These are phyloP conservation scores for Patella pellucida DNA, from an alignment of 2,888 invertebrate genomes.

Conservation along the genomic window DNA sequence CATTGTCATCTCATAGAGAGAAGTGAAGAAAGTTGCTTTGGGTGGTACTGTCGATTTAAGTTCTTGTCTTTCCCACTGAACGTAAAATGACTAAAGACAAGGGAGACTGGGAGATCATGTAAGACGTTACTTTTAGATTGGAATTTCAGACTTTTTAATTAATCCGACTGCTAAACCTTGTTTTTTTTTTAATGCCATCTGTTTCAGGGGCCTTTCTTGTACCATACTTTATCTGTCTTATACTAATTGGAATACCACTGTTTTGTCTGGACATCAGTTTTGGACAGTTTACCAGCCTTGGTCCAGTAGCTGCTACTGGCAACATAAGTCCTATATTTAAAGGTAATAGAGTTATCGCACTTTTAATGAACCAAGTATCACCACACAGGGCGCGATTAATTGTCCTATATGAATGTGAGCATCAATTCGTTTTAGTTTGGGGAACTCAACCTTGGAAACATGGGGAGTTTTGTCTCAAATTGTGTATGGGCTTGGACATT, in stretches of 20 bases:
- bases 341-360: constrained; percentile 39
- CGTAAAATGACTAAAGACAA: too few species aligned
- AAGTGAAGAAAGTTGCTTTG: too few species aligned
- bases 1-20: too few species aligned
- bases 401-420: neutral
- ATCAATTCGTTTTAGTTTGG: neutral
- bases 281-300: constrained; percentile 60
- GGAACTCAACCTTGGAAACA: too few species aligned
- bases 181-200: neutral
- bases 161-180: neutral
- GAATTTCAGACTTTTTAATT: too few species aligned
- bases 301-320: constrained; percentile 60
- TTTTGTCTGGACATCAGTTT: constrained; percentile 61
- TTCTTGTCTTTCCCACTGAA: neutral
- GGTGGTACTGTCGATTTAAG: too few species aligned
- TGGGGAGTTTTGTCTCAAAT: too few species aligned
- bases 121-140: too few species aligned
- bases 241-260: constrained; percentile 60
- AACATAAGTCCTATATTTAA: constrained; percentile 58
- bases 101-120: too few species aligned
- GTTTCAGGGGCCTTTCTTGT: constrained; percentile 60
- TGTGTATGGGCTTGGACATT: too few species aligned
- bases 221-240: constrained; percentile 53
- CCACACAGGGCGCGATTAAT: too few species aligned
- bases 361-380: neutral